Evolutionary conservation across 2,113 vertebrate genomes (phyloP).

Genomic region (Danionella cerebrum): DNA sequence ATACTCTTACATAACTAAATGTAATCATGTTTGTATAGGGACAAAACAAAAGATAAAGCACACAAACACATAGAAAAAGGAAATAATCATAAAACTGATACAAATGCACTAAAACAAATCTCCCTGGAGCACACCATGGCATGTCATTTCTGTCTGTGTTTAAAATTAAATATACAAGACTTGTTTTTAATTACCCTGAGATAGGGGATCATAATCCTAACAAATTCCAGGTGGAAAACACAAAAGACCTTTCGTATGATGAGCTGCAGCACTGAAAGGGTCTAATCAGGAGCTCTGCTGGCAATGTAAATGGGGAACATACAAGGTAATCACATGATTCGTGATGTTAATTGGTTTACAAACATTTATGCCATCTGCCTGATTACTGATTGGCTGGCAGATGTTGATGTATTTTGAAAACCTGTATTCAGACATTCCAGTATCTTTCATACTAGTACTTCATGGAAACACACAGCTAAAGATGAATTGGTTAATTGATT

Average conservation of each 20-base stretch:
- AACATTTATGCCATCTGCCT: too few species aligned
- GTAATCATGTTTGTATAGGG: neutral
- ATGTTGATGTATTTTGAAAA: too few species aligned
- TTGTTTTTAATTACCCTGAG: conserved; percentile 17
- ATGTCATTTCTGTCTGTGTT: neutral
- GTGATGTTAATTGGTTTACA: too few species aligned
- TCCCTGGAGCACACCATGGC: neutral
- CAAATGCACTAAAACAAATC: neutral
- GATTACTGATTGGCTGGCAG: too few species aligned
- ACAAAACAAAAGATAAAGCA: neutral
- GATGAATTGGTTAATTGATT: too few species aligned
- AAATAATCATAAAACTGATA: neutral
- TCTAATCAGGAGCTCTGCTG: neutral
- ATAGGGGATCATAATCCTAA: conserved; percentile 8
- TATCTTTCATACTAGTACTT: too few species aligned
- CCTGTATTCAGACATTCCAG: too few species aligned
- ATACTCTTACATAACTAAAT: conserved; percentile 1
- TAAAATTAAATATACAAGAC: conserved; percentile 15
- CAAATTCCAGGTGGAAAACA: conserved; percentile 18
- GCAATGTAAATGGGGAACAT: neutral
- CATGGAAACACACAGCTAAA: too few species aligned
- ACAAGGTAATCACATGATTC: neutral
- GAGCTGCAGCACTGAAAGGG: neutral
- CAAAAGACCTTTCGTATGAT: neutral
- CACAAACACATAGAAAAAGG: neutral